Conservation (phyloP, 2,888 invertebrate genomes). For the Cerastis leucographa region DNA sequence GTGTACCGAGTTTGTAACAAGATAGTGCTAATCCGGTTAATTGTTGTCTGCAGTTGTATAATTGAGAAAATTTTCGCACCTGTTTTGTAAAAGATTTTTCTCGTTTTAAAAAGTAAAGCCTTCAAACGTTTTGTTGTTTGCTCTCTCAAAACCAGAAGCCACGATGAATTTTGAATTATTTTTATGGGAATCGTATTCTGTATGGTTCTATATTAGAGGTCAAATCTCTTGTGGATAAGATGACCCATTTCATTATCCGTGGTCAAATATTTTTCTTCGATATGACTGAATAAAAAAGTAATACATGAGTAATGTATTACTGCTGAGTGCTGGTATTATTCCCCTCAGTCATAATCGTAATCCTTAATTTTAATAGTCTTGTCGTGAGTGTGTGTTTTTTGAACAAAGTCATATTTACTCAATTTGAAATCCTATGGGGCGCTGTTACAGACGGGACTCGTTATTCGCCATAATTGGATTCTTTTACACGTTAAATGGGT, state of each 20-base stretch:
- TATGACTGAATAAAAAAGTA: not conserved
- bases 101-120: not conserved
- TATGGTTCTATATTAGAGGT: not conserved
- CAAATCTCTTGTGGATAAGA: slow-evolving; percentile 4
- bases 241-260: slow-evolving; percentile 7
- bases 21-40: slow-evolving; percentile 64
- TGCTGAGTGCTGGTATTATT: not conserved
- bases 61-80: slow-evolving; percentile 52
- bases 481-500: slow-evolving; percentile 63
- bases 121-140: slow-evolving; percentile 3
- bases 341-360: not conserved
- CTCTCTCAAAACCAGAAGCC: not conserved
- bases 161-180: not conserved
- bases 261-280: slow-evolving; percentile 13
- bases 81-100: slow-evolving; percentile 32
- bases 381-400: slow-evolving; percentile 50
- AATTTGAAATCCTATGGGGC: slow-evolving; percentile 75
- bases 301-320: not conserved
- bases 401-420: slow-evolving; percentile 72
- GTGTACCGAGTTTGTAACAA: slow-evolving; percentile 64
- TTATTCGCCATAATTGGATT: slow-evolving; percentile 74
- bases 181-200: not conserved
- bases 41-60: slow-evolving; percentile 66
- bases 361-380: slow-evolving; percentile 39
- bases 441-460: slow-evolving; percentile 76